Percentiles rank a stretch among this genome's conserved stretches.
phyloP scores from a whole-genome alignment of 2,797 vertebrate species.

The Cuniculus paca region DNA sequence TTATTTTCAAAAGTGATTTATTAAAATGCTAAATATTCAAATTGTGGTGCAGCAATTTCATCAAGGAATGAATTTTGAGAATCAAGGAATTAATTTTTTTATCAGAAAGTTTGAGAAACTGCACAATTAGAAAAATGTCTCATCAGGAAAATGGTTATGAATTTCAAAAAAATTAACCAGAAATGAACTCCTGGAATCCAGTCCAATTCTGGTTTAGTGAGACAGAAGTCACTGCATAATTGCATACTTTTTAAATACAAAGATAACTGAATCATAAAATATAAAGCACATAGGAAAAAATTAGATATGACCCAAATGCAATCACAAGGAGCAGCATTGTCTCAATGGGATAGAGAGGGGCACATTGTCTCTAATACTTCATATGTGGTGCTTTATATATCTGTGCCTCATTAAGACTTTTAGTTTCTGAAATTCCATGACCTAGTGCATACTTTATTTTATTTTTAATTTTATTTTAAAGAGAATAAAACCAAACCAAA shows the following conservation, averaged over 20 bases:
- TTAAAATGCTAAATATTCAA: neutral
- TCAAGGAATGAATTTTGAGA: neutral
- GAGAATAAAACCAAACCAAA: too few species aligned
- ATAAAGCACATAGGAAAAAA: constrained; percentile 54
- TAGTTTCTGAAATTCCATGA: constrained; percentile 12
- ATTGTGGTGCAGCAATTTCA: neutral
- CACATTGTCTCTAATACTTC: neutral
- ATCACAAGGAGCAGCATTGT: constrained; percentile 19
- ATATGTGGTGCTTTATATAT: neutral
- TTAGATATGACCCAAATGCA: constrained; percentile 52
- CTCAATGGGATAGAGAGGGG: neutral
- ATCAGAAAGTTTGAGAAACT: neutral
- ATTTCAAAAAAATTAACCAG: constrained; percentile 32
- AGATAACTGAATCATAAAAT: constrained; percentile 76
- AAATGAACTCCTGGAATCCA: constrained; percentile 59
- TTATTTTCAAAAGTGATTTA: constrained; percentile 34
- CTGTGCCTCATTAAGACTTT: constrained; percentile 59
- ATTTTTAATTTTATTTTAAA: neutral
- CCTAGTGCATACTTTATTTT: neutral
- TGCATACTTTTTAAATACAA: constrained; percentile 64
- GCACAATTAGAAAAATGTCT: constrained; percentile 41
- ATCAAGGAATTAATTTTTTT: constrained; percentile 51
- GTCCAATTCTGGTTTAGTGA: constrained; percentile 47
- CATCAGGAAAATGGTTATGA: neutral
- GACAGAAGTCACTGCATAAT: constrained; percentile 54